phyloP scores from a whole-genome alignment of 2,113 vertebrate genomes.

The Proterorhinus semilunaris region DNA sequence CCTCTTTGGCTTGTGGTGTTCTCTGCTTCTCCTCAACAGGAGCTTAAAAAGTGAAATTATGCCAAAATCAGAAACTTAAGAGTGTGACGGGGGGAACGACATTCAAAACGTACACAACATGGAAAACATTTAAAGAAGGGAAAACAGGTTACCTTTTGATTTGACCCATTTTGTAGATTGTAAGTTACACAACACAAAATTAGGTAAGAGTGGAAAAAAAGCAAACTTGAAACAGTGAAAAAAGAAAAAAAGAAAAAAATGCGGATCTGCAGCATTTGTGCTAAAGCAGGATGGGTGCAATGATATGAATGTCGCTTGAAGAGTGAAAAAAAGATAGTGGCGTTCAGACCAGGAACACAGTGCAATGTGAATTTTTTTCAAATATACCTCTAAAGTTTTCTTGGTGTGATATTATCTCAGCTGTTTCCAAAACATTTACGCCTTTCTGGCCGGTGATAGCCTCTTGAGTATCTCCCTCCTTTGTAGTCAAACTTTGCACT shows the following conservation, averaged over 20 bases:
- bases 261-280: constrained; percentile 34
- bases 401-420: constrained; percentile 18
- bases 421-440: constrained; percentile 30
- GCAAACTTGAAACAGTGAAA: not conserved
- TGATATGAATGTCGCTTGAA: constrained; percentile 43
- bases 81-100: constrained; percentile 12
- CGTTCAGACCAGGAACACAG: constrained; percentile 49
- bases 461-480: constrained; percentile 14
- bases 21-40: constrained; percentile 60
- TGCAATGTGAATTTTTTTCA: constrained; percentile 43
- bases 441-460: constrained; percentile 11
- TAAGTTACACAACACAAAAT: constrained; percentile 6
- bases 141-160: not conserved
- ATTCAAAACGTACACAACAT: constrained; percentile 16
- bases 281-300: constrained; percentile 47
- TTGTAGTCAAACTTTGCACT: constrained; percentile 1
- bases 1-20: constrained; percentile 38
- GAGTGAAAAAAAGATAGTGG: constrained; percentile 20
- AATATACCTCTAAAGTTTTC: constrained; percentile 56
- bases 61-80: constrained; percentile 38
- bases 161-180: not conserved
- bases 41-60: constrained; percentile 59
- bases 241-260: constrained; percentile 19
- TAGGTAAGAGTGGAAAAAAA: constrained; percentile 3
- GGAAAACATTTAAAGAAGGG: not conserved